Conservation (phyloP, 2,797 vertebrate species). For the Botia kubotai region DNA sequence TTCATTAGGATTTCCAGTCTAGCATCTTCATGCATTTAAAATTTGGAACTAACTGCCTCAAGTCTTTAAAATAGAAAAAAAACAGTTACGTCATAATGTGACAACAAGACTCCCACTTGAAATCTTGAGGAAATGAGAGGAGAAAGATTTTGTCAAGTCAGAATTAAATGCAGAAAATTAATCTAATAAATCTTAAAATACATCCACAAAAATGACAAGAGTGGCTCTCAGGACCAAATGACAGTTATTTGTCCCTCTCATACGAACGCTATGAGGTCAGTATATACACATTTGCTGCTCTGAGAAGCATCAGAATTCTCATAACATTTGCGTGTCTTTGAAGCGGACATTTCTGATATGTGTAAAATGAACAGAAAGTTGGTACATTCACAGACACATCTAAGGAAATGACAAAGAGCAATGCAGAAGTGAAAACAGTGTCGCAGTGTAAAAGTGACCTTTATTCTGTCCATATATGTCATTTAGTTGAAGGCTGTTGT, state of each 20-base stretch:
- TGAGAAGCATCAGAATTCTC: background rate
- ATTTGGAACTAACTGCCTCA: conserved; percentile 2
- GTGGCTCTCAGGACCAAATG: background rate
- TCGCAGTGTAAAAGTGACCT: background rate
- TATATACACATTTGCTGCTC: background rate
- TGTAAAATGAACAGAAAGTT: conserved; percentile 32
- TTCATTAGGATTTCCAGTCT: conserved; percentile 37
- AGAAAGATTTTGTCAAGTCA: conserved; percentile 30
- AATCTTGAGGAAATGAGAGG: conserved; percentile 20
- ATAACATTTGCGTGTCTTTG: background rate
- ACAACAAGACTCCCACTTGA: background rate
- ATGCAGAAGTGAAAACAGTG: conserved; percentile 66
- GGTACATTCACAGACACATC: conserved; percentile 20
- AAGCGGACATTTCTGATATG: conserved; percentile 33
- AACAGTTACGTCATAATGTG: background rate
- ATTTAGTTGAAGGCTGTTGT: background rate
- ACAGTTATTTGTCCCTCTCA: background rate
- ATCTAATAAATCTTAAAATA: conserved; percentile 31
- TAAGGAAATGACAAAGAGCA: conserved; percentile 51
- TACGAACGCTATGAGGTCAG: conserved; percentile 8
- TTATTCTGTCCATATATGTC: background rate
- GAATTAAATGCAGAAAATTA: conserved; percentile 5
- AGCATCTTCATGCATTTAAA: conserved; percentile 14
- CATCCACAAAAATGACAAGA: conserved; percentile 23
- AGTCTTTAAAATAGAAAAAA: conserved; percentile 5